Evolutionary conservation across 1,140 invertebrate species (phyloP).

Genomic region (Meteorus sp.): DNA sequence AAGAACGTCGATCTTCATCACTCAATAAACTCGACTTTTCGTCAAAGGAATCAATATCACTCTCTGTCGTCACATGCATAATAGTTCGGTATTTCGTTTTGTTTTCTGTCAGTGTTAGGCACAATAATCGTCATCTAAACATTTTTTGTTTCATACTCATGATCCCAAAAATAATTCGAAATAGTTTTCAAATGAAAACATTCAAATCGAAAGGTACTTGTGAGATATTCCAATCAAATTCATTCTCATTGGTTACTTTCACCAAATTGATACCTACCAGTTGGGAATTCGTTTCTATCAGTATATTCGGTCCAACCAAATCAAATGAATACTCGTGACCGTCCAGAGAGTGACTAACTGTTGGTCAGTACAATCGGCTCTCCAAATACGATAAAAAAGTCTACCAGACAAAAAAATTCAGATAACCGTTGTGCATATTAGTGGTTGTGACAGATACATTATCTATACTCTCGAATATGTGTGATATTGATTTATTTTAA

Average conservation of each 20-base stretch:
- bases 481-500: conserved; percentile 5
- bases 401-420: background rate
- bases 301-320: background rate
- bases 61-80: conserved; percentile 21
- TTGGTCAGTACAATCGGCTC: background rate
- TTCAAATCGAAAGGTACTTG: background rate
- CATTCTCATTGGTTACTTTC: too few species aligned
- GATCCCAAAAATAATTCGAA: background rate
- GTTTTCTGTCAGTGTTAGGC: background rate
- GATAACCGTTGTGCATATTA: conserved; percentile 1
- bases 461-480: background rate
- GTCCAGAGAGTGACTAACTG: background rate
- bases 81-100: background rate
- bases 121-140: conserved; percentile 1
- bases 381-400: background rate
- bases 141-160: background rate
- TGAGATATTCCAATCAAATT: too few species aligned
- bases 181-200: background rate
- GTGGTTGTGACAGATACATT: background rate
- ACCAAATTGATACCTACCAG: background rate
- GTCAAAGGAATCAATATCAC: conserved; percentile 1
- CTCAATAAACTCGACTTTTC: conserved; percentile 24
- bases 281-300: background rate
- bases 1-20: conserved; percentile 5
- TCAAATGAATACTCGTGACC: background rate